phyloP scores from a whole-genome alignment of 2,113 vertebrate genomes.

The Psilopogon haemacephalus region DNA sequence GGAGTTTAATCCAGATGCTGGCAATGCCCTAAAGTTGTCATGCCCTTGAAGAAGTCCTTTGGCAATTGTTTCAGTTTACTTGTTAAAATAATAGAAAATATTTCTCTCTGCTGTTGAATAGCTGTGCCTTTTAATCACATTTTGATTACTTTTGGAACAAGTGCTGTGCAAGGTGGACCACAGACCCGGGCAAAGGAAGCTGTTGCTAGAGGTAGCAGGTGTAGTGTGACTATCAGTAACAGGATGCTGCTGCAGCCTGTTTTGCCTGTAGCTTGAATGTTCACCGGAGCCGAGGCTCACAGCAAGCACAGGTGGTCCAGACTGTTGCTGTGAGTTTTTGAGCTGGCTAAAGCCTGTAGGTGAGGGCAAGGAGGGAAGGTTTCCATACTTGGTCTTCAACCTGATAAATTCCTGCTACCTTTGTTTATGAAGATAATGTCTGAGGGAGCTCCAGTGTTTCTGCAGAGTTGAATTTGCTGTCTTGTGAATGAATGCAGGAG shows the following conservation, averaged over 20 bases:
- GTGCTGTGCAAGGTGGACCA: not conserved
- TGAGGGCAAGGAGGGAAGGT: not conserved
- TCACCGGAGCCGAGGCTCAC: rapidly evolving
- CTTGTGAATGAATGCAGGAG: not conserved
- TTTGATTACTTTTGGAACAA: not conserved
- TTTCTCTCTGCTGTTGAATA: not conserved
- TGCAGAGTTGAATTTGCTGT: not conserved
- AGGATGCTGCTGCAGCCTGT: not conserved
- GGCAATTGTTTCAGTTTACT: not conserved
- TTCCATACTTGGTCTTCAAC: not conserved
- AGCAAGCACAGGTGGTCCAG: not conserved
- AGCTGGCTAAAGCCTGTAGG: not conserved
- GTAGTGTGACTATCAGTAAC: not conserved
- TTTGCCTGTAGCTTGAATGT: not conserved
- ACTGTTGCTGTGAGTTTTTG: not conserved
- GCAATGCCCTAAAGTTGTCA: not conserved
- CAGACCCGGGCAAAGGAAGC: not conserved
- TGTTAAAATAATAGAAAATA: not conserved
- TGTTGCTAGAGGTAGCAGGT: not conserved
- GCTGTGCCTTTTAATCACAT: not conserved
- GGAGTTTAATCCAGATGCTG: not conserved
- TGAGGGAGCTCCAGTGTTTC: not conserved
- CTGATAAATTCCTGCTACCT: not conserved
- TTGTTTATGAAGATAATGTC: not conserved
- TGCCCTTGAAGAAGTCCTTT: not conserved